Conservation (phyloP, 2,113 vertebrate species). For the Gnathochromis pfefferi region DNA sequence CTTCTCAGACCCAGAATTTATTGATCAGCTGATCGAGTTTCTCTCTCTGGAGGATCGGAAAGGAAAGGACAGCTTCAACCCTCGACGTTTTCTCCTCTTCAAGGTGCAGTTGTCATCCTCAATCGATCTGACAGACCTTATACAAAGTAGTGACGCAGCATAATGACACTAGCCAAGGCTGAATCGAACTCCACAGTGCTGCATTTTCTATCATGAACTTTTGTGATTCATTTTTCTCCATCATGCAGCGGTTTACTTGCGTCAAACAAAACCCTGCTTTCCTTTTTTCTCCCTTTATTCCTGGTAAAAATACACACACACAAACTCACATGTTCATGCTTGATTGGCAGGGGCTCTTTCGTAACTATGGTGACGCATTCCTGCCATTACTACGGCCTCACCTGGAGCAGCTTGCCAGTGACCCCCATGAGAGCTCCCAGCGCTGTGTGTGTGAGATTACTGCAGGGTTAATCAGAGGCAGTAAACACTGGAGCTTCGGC, state of each 20-base stretch:
- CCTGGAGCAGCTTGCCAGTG: slow-evolving; percentile 83
- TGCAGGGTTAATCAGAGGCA: slow-evolving; percentile 92
- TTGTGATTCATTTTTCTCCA: slow-evolving; percentile 18
- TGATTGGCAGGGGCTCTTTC: slow-evolving; percentile 85
- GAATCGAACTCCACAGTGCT: not conserved
- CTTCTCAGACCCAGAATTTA: slow-evolving; percentile 87
- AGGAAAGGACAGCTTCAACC: slow-evolving; percentile 97
- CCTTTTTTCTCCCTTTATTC: not conserved
- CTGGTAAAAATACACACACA: not conserved
- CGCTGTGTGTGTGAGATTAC: slow-evolving; percentile 94
- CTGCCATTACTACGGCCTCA: slow-evolving; percentile 86
- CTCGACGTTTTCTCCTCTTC: slow-evolving; percentile 93
- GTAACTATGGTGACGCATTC: slow-evolving; percentile 92
- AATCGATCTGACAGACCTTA: slow-evolving; percentile 15
- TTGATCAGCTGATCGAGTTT: slow-evolving; percentile 87
- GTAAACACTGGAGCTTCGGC: slow-evolving; percentile 94
- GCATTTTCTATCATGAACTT: slow-evolving; percentile 15
- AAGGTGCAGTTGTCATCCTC: slow-evolving; percentile 74
- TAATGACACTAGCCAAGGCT: not conserved
- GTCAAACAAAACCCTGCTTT: not conserved
- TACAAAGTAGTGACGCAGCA: slow-evolving; percentile 12
- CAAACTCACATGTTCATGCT: not conserved
- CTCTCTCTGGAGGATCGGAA: slow-evolving; percentile 96
- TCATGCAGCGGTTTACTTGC: not conserved
- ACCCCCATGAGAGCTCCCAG: slow-evolving; percentile 94